Percentiles rank a stretch among this genome's conserved stretches.
Conservation (phyloP, 2,113 vertebrate genomes). For the Zapus hudsonius region DNA sequence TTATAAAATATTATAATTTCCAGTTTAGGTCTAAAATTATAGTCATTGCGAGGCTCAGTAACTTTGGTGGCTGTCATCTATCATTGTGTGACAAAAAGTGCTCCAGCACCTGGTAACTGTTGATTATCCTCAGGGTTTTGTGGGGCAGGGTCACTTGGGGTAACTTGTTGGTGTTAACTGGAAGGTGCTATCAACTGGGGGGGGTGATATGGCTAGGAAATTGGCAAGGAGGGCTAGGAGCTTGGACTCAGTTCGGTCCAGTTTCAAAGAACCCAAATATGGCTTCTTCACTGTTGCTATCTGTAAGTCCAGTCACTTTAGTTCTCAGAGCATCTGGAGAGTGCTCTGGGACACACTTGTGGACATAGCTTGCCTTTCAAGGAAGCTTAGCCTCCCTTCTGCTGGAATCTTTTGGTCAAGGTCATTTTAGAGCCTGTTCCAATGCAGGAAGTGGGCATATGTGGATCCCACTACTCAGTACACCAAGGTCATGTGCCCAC, state of each 20-base stretch:
- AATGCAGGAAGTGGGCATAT: neutral
- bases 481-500: fast-evolving
- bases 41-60: neutral
- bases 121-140: neutral
- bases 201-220: neutral
- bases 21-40: neutral
- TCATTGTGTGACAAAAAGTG: neutral
- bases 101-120: neutral
- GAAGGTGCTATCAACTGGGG: neutral
- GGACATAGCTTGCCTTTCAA: neutral
- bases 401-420: neutral
- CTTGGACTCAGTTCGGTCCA: neutral
- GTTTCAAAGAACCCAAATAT: neutral
- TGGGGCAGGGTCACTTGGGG: neutral
- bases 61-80: neutral
- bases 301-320: neutral
- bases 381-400: neutral
- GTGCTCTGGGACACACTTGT: neutral
- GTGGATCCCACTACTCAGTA: neutral
- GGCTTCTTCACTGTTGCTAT: neutral
- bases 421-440: neutral
- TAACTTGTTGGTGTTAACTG: neutral
- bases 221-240: neutral
- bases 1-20: constrained; percentile 29
- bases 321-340: neutral